Base-by-base conservation (phyloP, 1,140 invertebrate genomes). In the Meteorus sp. region DNA sequence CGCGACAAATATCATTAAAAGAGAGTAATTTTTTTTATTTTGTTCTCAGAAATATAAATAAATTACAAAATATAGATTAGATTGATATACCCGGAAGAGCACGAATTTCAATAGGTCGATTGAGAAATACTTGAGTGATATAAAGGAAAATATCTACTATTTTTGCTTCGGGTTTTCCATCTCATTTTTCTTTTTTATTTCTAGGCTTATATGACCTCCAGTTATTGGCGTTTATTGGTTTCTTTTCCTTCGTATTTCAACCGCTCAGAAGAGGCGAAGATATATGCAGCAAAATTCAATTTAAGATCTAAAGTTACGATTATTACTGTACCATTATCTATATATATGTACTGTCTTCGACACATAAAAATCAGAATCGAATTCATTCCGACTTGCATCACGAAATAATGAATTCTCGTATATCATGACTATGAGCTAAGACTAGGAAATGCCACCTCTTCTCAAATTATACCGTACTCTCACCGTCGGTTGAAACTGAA, bases 31-130 rank as follows among this genome's bases (percentile, higher is more conserved):
- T 25, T 35, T 13, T 50, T 52, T 77, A 75, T 77, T 75, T 75
- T 73, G 63, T 76, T 69, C 70, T 70, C 59, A 62, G 76, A 78
- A 76, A 76, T 78, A 78, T 77, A 78, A 76, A 76, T 77, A 75
- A 79, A 76, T 79, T 77, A 78, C 72, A 77, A 76, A 76, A 76
- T 75, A 72, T 67, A 71, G 62, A 60, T 71, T 68, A 60, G 65
- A 68, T 72, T 66, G 73, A 70, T 19, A 7, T 74, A 68, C 68
- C 66, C 61, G 64, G 65, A 70, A 73, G 64, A 74, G 66, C 62
- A 54, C 22, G 22, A 45, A 56, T 19, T 15, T 37, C 5, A 41
- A 22, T 19, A 33, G 20, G 2, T 11, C 15, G 8, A n/a, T 39
- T 29, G 13, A 39, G 5, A 39, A 53, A 37, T 15, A 11, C 17